Percentiles rank a stretch among this genome's conserved stretches.
phyloP scores from a whole-genome alignment of 2,113 vertebrate genomes.

The Octodon degus region DNA sequence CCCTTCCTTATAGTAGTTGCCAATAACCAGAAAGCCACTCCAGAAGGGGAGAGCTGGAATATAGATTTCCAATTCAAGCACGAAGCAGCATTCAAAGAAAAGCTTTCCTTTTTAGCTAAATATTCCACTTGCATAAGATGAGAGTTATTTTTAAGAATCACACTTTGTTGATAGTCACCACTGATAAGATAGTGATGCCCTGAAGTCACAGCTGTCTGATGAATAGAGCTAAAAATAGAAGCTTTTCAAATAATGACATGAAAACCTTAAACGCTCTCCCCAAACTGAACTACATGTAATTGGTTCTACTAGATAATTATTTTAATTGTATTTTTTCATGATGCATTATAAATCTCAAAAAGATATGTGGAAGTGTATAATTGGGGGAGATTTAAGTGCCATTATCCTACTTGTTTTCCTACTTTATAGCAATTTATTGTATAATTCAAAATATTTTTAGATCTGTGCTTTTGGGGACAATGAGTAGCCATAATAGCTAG shows the following conservation, averaged over 20 bases:
- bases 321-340: background rate
- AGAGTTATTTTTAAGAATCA: constrained; percentile 20
- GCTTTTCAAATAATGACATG: constrained; percentile 9
- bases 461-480: background rate
- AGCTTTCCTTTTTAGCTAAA: constrained; percentile 53
- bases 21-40: background rate
- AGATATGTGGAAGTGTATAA: background rate
- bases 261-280: background rate
- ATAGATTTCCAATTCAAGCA: background rate
- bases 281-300: background rate
- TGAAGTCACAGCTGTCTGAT: constrained; percentile 42
- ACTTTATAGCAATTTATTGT: background rate
- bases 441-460: background rate
- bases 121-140: constrained; percentile 60
- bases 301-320: constrained; percentile 1
- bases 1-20: background rate
- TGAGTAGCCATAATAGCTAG: background rate
- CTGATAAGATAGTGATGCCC: constrained; percentile 11
- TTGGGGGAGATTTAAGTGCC: background rate
- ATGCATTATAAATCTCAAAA: constrained; percentile 56
- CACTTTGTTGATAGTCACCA: constrained; percentile 35
- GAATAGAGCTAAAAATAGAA: constrained; percentile 21
- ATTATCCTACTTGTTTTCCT: background rate
- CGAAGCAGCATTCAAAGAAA: constrained; percentile 42
- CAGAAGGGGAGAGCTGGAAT: background rate